A percentile compares a stretch with the other conserved stretches of the same genome.
These are phyloP conservation scores for Phycodurus eques DNA, from an alignment of 2,113 vertebrate species.

Conservation along the genomic window DNA sequence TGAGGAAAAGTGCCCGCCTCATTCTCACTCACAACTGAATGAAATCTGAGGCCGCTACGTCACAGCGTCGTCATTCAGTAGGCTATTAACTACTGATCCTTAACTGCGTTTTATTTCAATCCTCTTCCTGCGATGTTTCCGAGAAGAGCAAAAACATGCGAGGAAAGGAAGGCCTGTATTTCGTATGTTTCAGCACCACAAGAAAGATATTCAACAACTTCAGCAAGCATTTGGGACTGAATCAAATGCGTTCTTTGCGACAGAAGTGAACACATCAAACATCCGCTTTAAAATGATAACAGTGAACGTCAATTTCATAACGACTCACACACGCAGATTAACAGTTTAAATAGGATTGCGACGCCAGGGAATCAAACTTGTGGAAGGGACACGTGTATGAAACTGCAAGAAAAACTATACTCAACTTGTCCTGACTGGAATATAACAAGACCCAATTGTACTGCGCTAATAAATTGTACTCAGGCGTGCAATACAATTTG, in stretches of 20 bases:
- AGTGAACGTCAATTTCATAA: too few species aligned
- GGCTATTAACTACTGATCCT: neutral
- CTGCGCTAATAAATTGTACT: too few species aligned
- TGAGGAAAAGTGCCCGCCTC: neutral
- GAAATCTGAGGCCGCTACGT: neutral
- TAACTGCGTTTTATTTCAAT: fast-evolving
- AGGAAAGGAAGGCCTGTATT: neutral
- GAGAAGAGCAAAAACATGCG: neutral
- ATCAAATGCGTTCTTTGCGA: neutral
- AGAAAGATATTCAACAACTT: neutral
- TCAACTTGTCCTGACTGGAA: too few species aligned
- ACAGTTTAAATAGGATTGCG: too few species aligned
- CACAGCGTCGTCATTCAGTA: neutral
- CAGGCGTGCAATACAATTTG: too few species aligned
- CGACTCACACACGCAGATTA: too few species aligned
- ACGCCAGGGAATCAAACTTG: too few species aligned
- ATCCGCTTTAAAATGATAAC: too few species aligned
- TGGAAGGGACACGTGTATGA: too few species aligned
- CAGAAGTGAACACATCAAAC: too few species aligned
- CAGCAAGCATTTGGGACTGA: neutral
- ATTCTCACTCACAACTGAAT: neutral
- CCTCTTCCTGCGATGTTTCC: neutral
- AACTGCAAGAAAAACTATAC: too few species aligned
- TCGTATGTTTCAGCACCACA: neutral
- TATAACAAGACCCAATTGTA: too few species aligned